Evolutionary conservation across 2,113 vertebrate genomes (phyloP).

Genomic region (Aix galericulata): DNA sequence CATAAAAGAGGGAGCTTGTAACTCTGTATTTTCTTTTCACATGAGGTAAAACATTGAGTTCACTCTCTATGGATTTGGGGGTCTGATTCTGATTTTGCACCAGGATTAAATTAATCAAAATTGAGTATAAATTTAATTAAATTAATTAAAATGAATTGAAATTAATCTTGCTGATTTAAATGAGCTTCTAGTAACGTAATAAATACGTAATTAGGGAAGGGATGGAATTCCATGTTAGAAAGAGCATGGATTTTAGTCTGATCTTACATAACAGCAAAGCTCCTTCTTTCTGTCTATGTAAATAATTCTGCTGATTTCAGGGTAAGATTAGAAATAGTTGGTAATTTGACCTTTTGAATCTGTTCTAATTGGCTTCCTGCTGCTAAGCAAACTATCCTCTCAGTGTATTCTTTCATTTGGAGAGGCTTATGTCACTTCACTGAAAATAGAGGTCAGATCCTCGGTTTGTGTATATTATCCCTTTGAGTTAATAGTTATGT

Average conservation of each 20-base stretch:
- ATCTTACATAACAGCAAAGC: neutral
- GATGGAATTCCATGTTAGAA: neutral
- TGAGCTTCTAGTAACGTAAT: neutral
- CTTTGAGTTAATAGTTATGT: neutral
- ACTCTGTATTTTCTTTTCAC: neutral
- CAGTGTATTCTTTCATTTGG: neutral
- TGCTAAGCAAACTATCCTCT: neutral
- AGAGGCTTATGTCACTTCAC: neutral
- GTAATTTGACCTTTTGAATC: neutral
- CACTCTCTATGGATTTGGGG: neutral
- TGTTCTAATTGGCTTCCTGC: neutral
- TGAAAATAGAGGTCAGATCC: neutral
- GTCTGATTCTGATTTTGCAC: neutral
- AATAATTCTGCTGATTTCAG: neutral
- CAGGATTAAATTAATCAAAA: neutral
- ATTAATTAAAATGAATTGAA: neutral
- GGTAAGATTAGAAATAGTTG: neutral
- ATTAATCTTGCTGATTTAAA: neutral
- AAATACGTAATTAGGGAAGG: neutral
- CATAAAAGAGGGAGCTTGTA: neutral
- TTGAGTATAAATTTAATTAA: neutral
- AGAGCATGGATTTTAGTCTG: neutral
- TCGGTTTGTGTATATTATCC: neutral
- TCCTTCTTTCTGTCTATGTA: neutral
- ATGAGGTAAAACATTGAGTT: neutral